phyloP scores from a whole-genome alignment of 1,140 invertebrate genomes.

The Carposina sasakii region DNA sequence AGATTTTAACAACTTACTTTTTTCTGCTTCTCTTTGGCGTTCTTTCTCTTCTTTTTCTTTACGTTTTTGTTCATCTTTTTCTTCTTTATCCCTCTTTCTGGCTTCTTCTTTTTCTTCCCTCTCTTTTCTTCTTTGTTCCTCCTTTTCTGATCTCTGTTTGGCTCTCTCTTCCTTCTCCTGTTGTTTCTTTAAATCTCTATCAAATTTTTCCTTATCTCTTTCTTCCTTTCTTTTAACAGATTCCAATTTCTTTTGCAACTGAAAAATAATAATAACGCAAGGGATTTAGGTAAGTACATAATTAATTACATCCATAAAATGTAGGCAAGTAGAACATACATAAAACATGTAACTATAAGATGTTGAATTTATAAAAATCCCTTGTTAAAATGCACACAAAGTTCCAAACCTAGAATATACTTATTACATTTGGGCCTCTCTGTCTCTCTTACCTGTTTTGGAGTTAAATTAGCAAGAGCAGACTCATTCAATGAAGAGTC shows the following conservation, averaged over 20 bases:
- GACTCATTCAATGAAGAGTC: conserved; percentile 47
- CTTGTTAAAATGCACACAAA: too few species aligned
- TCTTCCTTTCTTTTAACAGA: conserved; percentile 62
- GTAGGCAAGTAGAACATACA: neutral
- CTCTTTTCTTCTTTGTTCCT: conserved; percentile 59
- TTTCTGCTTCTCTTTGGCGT: conserved; percentile 62
- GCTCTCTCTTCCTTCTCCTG: conserved; percentile 58
- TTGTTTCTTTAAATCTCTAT: conserved; percentile 63
- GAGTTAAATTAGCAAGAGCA: conserved; percentile 39
- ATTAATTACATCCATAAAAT: neutral
- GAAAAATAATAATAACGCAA: too few species aligned
- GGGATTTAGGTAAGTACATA: too few species aligned
- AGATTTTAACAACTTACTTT: conserved; percentile 41
- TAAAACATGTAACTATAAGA: too few species aligned
- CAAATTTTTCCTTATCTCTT: conserved; percentile 66
- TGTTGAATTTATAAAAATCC: too few species aligned
- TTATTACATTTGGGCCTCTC: too few species aligned
- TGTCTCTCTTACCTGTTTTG: conserved; percentile 59
- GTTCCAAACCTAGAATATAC: too few species aligned
- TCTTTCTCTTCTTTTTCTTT: conserved; percentile 74
- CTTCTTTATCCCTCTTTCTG: conserved; percentile 48
- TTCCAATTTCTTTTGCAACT: conserved; percentile 70
- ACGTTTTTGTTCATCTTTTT: conserved; percentile 68
- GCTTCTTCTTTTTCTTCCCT: conserved; percentile 61
- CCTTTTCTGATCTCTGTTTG: conserved; percentile 58